Base-by-base conservation (phyloP, 2,888 invertebrate genomes). In the Agriopis leucophaearia region DNA sequence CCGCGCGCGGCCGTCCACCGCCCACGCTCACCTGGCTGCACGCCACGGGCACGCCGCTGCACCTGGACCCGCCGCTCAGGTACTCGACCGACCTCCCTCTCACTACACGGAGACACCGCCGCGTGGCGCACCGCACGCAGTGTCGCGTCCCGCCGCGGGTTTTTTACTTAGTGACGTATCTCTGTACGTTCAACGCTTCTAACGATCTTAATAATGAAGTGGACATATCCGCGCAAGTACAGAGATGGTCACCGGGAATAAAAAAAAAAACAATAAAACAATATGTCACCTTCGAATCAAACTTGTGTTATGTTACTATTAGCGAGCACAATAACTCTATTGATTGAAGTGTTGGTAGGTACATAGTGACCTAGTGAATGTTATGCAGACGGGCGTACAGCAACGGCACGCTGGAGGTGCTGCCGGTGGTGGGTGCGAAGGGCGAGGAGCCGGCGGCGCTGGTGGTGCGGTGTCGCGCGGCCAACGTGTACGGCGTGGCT, bases 401-500 rank as follows among this genome's bases (percentile, higher is more conserved):
- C 54, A 91, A 91, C 77, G 91, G 91, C 40, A 88, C 90, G 18
- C 77, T 90, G 76, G 89, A 89, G 77, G 68, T 90, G 60, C 70
- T 83, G 67, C 83, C 87, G 40, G 55, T 42, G 52, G 69, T n/a
- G 63, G 66, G 45, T 74, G 55, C 54, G 56, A 59, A 8, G 55
- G 50, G 42, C 18, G 54, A 27, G 45, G 57, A 13, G 69, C 70
- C 66, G 74, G 74, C 59, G 75, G 52, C 57, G 74, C 67, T 57
- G 62, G 64, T 58, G 71, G 76, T 90, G 78, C 95, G 97, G 74
- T 98, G 98, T 87, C 95, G 96, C 77, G 97, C 97, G 50, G 93
- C 95, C 81, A 97, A 97, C 92, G 92, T 95, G 72, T 96, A 96
- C 76, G 98, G 97, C 69, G 95, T 95, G 55, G 95, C 97, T 71